Percentiles rank a stretch among this genome's conserved stretches.
Conservation (phyloP, 1,140 invertebrate genomes). For the Anadara kagoshimensis region DNA sequence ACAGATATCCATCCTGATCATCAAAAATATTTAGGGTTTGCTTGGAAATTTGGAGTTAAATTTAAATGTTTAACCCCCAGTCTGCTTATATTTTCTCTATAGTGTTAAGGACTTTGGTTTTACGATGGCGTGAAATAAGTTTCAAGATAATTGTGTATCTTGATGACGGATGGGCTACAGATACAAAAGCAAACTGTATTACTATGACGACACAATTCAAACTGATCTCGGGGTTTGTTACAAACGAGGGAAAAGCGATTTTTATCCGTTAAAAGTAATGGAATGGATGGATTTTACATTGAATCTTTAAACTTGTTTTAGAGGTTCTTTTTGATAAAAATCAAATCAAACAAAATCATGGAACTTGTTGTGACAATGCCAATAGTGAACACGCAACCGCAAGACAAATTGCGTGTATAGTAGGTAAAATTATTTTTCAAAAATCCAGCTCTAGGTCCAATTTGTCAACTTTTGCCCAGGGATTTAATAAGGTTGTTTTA, state of each 20-base stretch:
- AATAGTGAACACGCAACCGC: neutral
- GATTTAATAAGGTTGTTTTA: neutral
- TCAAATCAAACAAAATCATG: neutral
- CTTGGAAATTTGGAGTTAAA: no score
- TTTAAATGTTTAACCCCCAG: no score
- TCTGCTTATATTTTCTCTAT: no score
- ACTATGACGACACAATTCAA: no score
- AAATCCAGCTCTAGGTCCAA: slow-evolving; percentile 3
- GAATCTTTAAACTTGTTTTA: neutral
- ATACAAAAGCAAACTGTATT: neutral
- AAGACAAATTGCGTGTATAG: slow-evolving; percentile 20
- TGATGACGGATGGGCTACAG: no score
- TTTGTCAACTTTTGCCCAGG: neutral
- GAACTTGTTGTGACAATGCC: no score
- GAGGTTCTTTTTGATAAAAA: slow-evolving; percentile 6
- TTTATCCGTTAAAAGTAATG: neutral
- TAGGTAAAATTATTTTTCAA: slow-evolving; percentile 27
- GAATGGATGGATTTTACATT: slow-evolving; percentile 6
- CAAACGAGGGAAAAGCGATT: neutral
- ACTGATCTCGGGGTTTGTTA: neutral
- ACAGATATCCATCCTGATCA: neutral
- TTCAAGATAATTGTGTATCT: no score
- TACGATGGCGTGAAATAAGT: no score
- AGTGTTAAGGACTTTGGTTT: no score
- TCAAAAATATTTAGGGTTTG: slow-evolving; percentile 14